phyloP scores from a whole-genome alignment of 2,888 invertebrate genomes.

The Hypomecis atomaria region DNA sequence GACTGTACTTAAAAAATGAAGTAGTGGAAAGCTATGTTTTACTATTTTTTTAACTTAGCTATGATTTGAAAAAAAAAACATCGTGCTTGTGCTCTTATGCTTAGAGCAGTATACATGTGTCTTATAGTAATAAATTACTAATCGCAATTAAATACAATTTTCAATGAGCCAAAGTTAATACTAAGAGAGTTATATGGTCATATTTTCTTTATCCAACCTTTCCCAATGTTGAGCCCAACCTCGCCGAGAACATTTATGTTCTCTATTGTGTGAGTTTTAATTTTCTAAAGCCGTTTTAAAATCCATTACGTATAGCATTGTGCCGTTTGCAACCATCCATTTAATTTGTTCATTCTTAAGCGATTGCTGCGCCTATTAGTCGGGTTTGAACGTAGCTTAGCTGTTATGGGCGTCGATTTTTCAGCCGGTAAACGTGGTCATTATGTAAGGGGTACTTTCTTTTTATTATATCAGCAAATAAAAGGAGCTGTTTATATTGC shows the following conservation, averaged over 20 bases:
- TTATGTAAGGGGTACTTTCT: conserved; percentile 7
- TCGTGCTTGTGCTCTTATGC: too few relatives aligned
- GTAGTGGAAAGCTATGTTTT: too few relatives aligned
- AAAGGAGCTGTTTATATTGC: background rate
- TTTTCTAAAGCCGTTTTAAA: background rate
- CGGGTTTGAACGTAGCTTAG: conserved; percentile 27
- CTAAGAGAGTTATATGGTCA: too few relatives aligned
- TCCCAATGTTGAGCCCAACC: background rate
- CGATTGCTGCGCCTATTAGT: conserved; percentile 46
- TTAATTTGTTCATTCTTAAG: conserved; percentile 60
- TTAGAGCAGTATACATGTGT: too few relatives aligned
- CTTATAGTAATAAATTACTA: too few relatives aligned
- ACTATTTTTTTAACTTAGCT: too few relatives aligned
- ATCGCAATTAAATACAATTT: too few relatives aligned
- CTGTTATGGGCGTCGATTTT: conserved; percentile 23
- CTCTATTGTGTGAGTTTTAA: conserved; percentile 2
- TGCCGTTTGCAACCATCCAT: conserved; percentile 46
- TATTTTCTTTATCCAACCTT: background rate
- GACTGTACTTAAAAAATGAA: too few relatives aligned
- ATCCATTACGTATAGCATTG: conserved; percentile 2
- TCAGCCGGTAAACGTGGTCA: conserved; percentile 2
- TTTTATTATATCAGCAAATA: conserved; percentile 7
- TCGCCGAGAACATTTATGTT: background rate
- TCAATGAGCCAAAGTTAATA: too few relatives aligned
- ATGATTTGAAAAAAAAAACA: too few relatives aligned